These are phyloP conservation scores for Schizopygopsis pylzovi DNA, from an alignment of 2,797 vertebrate species.

Conservation along the genomic window DNA sequence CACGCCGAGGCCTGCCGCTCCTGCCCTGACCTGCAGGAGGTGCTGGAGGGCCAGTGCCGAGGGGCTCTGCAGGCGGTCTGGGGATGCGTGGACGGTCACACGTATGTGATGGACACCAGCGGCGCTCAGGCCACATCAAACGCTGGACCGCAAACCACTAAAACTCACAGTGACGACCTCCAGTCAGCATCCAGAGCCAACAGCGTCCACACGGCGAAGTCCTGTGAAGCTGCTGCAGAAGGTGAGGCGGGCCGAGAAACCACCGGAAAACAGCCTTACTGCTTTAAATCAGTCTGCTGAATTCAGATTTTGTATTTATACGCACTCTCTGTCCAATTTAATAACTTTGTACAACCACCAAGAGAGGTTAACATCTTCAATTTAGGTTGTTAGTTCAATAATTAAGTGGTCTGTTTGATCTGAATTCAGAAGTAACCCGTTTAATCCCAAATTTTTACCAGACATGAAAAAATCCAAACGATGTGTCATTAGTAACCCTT, in stretches of 20 bases:
- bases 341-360: not conserved
- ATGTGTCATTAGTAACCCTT: too few species aligned
- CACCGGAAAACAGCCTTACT: too few species aligned
- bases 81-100: constrained; percentile 87
- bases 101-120: constrained; percentile 84
- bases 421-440: too few species aligned
- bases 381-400: too few species aligned
- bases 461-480: too few species aligned
- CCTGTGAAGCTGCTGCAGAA: not conserved
- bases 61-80: constrained; percentile 86
- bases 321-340: not conserved
- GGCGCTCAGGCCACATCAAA: constrained; percentile 51
- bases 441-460: too few species aligned
- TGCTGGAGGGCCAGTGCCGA: constrained; percentile 85
- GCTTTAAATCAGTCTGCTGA: too few species aligned
- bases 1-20: constrained; percentile 83
- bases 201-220: not conserved
- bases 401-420: too few species aligned
- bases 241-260: not conserved
- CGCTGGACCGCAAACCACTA: constrained; percentile 4
- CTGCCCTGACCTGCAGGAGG: constrained; percentile 84
- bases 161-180: constrained; percentile 13
- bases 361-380: too few species aligned
- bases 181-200: not conserved
- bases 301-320: too few species aligned